These are phyloP conservation scores for Cheilosia vulpina DNA, from an alignment of 2,888 invertebrate genomes.

Conservation along the genomic window DNA sequence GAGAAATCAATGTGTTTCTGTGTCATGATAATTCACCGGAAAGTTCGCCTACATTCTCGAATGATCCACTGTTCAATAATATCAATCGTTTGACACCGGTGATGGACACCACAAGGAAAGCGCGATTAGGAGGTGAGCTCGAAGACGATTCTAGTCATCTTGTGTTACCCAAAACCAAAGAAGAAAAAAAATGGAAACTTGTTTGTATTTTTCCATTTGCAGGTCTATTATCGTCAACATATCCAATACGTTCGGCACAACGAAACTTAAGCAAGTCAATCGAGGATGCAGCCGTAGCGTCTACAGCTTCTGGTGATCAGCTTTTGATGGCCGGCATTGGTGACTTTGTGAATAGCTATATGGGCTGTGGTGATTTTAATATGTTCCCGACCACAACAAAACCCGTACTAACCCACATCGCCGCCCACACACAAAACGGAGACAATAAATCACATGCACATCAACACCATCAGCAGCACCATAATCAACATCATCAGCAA, in stretches of 20 bases:
- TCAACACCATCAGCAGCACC: conserved; percentile 56
- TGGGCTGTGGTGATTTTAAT: conserved; percentile 77
- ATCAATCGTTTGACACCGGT: conserved; percentile 86
- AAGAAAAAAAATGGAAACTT: neutral
- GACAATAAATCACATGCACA: conserved; percentile 71
- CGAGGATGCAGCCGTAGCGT: conserved; percentile 80
- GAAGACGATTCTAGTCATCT: neutral
- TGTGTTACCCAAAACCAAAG: neutral
- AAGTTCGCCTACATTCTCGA: conserved; percentile 82
- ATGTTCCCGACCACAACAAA: conserved; percentile 80
- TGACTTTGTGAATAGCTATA: conserved; percentile 57
- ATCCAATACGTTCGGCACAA: conserved; percentile 82
- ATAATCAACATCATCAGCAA: conserved; percentile 72
- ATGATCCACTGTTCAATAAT: conserved; percentile 87
- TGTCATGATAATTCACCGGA: conserved; percentile 91
- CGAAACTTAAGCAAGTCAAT: conserved; percentile 83
- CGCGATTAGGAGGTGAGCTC: conserved; percentile 81
- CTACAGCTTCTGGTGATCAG: conserved; percentile 52
- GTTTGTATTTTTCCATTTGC: conserved; percentile 26
- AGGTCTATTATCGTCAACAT: conserved; percentile 77
- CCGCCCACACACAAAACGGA: conserved; percentile 74
- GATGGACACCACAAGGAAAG: conserved; percentile 84
- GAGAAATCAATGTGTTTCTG: conserved; percentile 97
- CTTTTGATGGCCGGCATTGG: conserved; percentile 40
- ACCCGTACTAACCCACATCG: conserved; percentile 79